Percentiles rank a stretch among this genome's conserved stretches.
phyloP scores from a whole-genome alignment of 2,113 vertebrate species.

The Myiagra hebetior region DNA sequence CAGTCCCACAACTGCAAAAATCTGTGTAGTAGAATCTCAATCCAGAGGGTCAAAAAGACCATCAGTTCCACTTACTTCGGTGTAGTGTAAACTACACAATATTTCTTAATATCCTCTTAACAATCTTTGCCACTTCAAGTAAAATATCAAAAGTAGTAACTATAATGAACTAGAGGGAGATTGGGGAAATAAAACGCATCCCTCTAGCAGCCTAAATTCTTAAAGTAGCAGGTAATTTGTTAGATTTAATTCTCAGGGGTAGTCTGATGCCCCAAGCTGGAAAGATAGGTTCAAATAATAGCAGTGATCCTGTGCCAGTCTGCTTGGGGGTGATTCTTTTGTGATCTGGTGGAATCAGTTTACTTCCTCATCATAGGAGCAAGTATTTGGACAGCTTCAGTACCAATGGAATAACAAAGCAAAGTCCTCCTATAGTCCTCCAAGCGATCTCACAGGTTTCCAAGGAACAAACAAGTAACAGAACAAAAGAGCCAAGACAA shows the following conservation, averaged over 20 bases:
- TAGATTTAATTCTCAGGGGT: neutral
- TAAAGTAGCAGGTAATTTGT: constrained; percentile 1
- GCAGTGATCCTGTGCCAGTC: neutral
- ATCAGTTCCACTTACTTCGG: neutral
- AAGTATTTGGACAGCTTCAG: neutral
- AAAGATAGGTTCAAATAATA: neutral
- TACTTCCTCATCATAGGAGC: neutral
- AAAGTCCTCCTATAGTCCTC: neutral
- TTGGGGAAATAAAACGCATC: neutral
- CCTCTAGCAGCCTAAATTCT: neutral
- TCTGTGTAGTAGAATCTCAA: no score
- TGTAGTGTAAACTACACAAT: neutral
- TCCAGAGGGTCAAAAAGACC: neutral
- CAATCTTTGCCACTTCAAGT: neutral
- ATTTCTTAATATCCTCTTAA: neutral
- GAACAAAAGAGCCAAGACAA: neutral
- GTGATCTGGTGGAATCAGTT: neutral
- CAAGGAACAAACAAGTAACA: neutral
- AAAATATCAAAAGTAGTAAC: neutral
- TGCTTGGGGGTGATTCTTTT: neutral
- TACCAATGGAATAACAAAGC: neutral
- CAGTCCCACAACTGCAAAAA: neutral
- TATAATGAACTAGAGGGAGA: neutral
- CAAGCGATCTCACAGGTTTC: neutral
- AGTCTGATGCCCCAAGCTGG: neutral